A percentile compares a stretch with the other conserved stretches of the same genome.
Evolutionary conservation across 2,113 vertebrate genomes (phyloP).

Genomic region (Ceyx cyanopectus): DNA sequence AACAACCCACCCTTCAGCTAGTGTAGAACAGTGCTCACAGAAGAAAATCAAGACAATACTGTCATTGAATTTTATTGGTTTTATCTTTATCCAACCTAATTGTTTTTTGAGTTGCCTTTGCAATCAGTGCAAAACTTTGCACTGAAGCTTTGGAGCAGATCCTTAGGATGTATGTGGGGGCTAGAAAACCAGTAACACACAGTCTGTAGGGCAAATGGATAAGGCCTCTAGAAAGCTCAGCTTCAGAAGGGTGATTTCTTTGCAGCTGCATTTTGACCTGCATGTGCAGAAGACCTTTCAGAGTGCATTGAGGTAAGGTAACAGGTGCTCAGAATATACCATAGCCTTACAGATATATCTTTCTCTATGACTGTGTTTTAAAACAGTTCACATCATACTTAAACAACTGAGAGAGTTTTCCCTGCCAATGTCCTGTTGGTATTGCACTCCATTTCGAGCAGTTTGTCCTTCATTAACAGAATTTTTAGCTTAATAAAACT

Average conservation of each 20-base stretch:
- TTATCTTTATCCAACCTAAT: not conserved
- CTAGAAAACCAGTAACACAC: fast-evolving
- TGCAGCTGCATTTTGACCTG: not conserved
- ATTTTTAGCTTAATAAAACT: not conserved
- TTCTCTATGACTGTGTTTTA: not conserved
- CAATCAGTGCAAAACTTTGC: not conserved
- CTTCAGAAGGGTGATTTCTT: not conserved
- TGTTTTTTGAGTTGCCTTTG: not conserved
- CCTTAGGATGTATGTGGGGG: not conserved
- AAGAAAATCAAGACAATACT: not conserved
- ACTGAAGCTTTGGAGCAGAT: not conserved
- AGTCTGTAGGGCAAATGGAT: not conserved
- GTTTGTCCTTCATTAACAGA: not conserved
- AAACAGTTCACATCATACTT: not conserved
- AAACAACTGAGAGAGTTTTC: not conserved
- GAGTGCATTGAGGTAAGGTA: not conserved
- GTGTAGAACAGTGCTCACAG: not conserved
- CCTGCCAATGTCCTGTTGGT: not conserved
- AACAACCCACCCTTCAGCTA: not conserved
- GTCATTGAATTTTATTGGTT: not conserved
- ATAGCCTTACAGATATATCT: not conserved
- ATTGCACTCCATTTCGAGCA: not conserved
- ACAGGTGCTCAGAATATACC: not conserved
- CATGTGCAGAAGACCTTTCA: not conserved
- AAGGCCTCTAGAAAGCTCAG: not conserved